phyloP scores from a whole-genome alignment of 2,113 vertebrate species.

The Pteruthius melanotis region DNA sequence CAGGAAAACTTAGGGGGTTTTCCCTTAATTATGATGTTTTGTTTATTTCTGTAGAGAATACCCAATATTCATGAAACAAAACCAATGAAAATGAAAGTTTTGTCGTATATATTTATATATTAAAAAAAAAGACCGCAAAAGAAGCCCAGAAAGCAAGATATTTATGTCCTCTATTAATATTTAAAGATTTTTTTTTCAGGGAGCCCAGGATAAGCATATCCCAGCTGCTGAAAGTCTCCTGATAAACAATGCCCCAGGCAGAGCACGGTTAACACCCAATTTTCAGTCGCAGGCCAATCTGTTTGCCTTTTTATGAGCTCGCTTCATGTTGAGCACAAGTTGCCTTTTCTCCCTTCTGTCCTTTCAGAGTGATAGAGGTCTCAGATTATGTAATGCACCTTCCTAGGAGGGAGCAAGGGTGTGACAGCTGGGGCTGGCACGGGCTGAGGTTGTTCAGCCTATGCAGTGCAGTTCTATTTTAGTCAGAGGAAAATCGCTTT shows the following conservation, averaged over 20 bases:
- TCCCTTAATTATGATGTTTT: background rate
- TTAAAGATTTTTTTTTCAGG: conserved; percentile 22
- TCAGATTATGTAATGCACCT: background rate
- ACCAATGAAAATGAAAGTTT: background rate
- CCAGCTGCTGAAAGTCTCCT: conserved; percentile 26
- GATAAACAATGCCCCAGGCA: conserved; percentile 40
- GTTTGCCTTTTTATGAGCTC: conserved; percentile 10
- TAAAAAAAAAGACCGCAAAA: background rate
- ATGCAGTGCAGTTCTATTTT: background rate
- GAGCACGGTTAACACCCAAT: conserved; percentile 33
- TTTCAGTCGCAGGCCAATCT: conserved; percentile 3
- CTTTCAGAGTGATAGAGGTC: background rate
- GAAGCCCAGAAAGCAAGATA: conserved; percentile 12
- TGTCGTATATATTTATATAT: background rate
- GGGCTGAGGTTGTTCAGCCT: background rate
- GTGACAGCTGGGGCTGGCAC: background rate
- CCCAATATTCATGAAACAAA: background rate
- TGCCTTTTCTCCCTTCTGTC: background rate
- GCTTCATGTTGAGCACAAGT: background rate
- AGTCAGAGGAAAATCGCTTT: background rate
- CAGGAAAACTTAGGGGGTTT: background rate
- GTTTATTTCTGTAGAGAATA: background rate
- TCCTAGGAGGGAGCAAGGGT: background rate
- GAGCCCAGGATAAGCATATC: conserved; percentile 24
- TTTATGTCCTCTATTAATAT: conserved; percentile 54